Base-by-base conservation (phyloP, 2,888 invertebrate species). In the Ommatoiulus sabulosus region DNA sequence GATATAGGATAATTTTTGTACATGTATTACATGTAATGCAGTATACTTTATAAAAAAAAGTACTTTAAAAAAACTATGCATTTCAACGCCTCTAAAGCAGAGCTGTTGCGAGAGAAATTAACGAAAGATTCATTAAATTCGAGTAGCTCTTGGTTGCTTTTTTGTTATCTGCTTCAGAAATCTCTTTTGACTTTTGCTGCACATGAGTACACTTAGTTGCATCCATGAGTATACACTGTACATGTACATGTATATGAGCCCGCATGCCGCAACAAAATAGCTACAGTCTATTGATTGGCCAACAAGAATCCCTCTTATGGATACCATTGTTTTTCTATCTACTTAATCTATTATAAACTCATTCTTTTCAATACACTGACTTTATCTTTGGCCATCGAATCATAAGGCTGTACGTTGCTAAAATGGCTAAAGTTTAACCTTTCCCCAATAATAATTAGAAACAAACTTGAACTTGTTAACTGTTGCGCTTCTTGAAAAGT, bases 391-490 rank as follows among this genome's bases (percentile, higher is more conserved):
- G 35, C 80, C 80, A 80, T 80, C 35, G 80, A 80, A 80, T 80
- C 80, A 80, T 72, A 72, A 72, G 72, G 72, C 72, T 72, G 24
- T 72, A 72, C 63, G 63, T 24, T 24, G 72, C 72, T 24, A 80
- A 80, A 80, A 80, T 15, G 72, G 80, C 80, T 35, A 46, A 46
- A 8, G 80, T 35, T 80, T 80, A 80, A 80, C 80, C 80, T 80
- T 72, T 24, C 24, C 1, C 72, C n/a, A n/a, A 17, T 72, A 24
- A 72, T 72, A 72, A 72, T 72, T 72, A 72, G 72, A 72, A 72
- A 72, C 72, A 72, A 72, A 72, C 72, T 72, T 72, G 72, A 72
- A 72, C 72, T 72, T 72, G 72, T 72, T 72, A 72, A 72, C 72
- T 72, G 72, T 72, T 72, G 72, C 72, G 72, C 72, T 72, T 72